Evolutionary conservation across 2,797 vertebrate species (phyloP).

Genomic region (Sardinella longiceps): DNA sequence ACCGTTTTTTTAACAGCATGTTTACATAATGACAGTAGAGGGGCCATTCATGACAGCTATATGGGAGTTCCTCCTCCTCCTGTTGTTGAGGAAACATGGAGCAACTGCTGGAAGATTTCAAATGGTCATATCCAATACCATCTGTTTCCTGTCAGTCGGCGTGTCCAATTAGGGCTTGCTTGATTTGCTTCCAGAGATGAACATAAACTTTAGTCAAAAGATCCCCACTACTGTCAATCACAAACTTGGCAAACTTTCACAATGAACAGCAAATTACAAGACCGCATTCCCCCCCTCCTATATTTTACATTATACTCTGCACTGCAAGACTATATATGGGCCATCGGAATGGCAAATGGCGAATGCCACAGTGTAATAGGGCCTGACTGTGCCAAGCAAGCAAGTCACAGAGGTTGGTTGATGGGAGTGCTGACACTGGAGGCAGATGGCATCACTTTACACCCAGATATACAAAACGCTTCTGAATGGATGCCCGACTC

Average conservation of each 20-base stretch:
- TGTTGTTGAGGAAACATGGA: neutral
- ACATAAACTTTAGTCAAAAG: neutral
- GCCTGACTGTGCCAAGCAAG: neutral
- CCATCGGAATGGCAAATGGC: neutral
- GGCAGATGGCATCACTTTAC: constrained; percentile 20
- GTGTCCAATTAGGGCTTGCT: neutral
- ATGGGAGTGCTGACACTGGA: neutral
- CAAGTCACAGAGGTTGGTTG: neutral
- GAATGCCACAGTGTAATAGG: neutral
- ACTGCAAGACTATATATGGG: neutral
- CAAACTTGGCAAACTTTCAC: no score
- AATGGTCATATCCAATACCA: neutral
- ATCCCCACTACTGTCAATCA: neutral
- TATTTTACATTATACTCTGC: neutral
- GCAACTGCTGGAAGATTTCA: neutral
- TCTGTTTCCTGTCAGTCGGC: neutral
- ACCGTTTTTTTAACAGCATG: no score
- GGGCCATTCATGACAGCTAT: neutral
- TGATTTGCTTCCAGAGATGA: neutral
- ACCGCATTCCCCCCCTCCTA: neutral
- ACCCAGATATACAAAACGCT: neutral
- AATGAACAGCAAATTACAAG: neutral
- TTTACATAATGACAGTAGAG: neutral
- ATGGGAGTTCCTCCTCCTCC: neutral
- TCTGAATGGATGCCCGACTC: neutral